Evolutionary conservation across 2,888 invertebrate genomes (phyloP).

Genomic region (Tridacna crocea): DNA sequence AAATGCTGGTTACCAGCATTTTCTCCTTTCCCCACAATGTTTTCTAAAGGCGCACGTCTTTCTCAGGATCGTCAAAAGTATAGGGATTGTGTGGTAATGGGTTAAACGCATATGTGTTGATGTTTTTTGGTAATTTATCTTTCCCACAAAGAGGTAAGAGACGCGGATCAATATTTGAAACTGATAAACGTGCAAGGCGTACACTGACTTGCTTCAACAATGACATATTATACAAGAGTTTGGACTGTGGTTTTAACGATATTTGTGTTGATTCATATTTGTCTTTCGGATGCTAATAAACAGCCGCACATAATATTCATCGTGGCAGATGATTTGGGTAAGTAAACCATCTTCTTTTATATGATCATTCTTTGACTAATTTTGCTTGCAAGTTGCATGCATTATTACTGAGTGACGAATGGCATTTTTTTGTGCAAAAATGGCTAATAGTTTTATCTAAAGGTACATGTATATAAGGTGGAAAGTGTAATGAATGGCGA

Average conservation of each 20-base stretch:
- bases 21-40: neutral
- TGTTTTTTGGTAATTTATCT: too few species aligned
- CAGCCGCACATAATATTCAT: conserved; percentile 66
- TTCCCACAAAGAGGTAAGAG: too few species aligned
- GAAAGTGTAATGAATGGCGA: neutral
- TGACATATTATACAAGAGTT: neutral
- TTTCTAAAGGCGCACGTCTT: neutral
- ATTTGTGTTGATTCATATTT: neutral
- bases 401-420: too few species aligned
- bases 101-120: too few species aligned
- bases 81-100: too few species aligned
- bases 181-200: neutral
- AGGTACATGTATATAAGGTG: too few species aligned
- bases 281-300: conserved; percentile 6
- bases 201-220: neutral
- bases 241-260: neutral
- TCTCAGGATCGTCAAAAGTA: neutral
- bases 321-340: conserved; percentile 69
- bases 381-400: neutral
- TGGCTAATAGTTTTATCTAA: too few species aligned
- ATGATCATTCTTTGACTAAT: neutral
- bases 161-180: too few species aligned
- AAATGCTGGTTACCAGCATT: neutral
- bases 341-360: conserved; percentile 14
- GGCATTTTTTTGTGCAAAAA: too few species aligned